Percentiles rank a stretch among this genome's conserved stretches.
Evolutionary conservation across 2,113 vertebrate species (phyloP).

Genomic region (Rhipidura dahli): DNA sequence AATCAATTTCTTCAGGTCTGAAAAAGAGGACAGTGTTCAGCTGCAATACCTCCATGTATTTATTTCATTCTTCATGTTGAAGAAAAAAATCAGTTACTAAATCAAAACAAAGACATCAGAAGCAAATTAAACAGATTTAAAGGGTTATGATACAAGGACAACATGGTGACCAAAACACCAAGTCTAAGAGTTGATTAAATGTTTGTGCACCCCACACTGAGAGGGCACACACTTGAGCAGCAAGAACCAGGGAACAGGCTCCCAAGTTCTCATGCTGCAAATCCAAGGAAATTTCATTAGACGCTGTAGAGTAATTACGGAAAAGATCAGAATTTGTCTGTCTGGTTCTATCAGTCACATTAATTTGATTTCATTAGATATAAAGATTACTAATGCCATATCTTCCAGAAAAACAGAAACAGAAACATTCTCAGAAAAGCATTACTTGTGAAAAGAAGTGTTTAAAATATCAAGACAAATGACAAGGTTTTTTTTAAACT

Average conservation of each 20-base stretch:
- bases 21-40: background rate
- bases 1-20: background rate
- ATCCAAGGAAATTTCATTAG: constrained; percentile 26
- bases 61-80: background rate
- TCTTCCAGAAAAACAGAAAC: background rate
- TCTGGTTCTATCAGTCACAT: background rate
- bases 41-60: background rate
- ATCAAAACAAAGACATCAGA: background rate
- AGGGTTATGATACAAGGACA: fast-evolving
- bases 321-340: constrained; percentile 1
- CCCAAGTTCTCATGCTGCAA: background rate
- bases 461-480: background rate
- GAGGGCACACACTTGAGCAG: background rate
- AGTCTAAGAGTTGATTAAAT: background rate
- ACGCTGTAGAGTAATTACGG: background rate
- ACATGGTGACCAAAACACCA: background rate
- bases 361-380: background rate
- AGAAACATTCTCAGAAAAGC: background rate
- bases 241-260: background rate
- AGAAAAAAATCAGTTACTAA: constrained; percentile 16
- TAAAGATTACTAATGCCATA: background rate
- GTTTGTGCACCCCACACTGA: background rate
- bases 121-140: background rate
- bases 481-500: background rate
- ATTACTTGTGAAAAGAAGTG: background rate